These are phyloP conservation scores for Hoplostethus atlanticus DNA, from an alignment of 2,797 vertebrate species.

Conservation along the genomic window DNA sequence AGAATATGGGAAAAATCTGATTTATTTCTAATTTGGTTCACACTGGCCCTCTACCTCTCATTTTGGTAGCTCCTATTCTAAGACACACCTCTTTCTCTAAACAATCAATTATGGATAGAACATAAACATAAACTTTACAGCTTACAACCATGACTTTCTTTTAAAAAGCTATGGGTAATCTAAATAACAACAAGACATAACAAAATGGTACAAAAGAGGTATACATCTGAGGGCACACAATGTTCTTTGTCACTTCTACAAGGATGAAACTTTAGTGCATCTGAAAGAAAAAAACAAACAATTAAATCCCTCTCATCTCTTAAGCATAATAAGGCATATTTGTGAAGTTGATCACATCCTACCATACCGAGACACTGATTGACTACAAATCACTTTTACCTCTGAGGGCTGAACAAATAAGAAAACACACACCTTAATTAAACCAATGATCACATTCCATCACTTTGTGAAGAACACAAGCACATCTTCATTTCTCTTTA, in stretches of 20 bases:
- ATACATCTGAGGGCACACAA: constrained; percentile 61
- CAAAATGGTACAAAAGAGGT: constrained; percentile 69
- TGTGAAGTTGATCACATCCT: constrained; percentile 74
- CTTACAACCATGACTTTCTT: constrained; percentile 44
- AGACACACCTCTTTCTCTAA: constrained; percentile 32
- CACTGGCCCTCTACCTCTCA: constrained; percentile 54
- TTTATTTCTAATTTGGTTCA: constrained; percentile 78
- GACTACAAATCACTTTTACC: constrained; percentile 29
- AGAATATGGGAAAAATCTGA: constrained; percentile 55
- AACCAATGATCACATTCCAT: constrained; percentile 24
- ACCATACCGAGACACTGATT: constrained; percentile 57
- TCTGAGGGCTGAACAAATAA: constrained; percentile 8
- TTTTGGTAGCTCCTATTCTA: constrained; percentile 50
- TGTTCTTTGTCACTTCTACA: constrained; percentile 44
- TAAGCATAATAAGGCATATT: constrained; percentile 76
- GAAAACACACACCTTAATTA: constrained; percentile 24
- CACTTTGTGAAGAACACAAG: neutral
- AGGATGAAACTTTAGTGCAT: constrained; percentile 69
- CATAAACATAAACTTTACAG: constrained; percentile 67
- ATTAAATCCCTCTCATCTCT: constrained; percentile 47
- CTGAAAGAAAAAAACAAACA: constrained; percentile 45
- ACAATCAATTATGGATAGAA: constrained; percentile 62
- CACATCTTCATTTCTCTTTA: neutral
- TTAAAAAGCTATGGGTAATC: constrained; percentile 73
- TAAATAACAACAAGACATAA: constrained; percentile 61